These are phyloP conservation scores for Crypturellus tataupa DNA, from an alignment of 2,797 vertebrate species.

Conservation along the genomic window DNA sequence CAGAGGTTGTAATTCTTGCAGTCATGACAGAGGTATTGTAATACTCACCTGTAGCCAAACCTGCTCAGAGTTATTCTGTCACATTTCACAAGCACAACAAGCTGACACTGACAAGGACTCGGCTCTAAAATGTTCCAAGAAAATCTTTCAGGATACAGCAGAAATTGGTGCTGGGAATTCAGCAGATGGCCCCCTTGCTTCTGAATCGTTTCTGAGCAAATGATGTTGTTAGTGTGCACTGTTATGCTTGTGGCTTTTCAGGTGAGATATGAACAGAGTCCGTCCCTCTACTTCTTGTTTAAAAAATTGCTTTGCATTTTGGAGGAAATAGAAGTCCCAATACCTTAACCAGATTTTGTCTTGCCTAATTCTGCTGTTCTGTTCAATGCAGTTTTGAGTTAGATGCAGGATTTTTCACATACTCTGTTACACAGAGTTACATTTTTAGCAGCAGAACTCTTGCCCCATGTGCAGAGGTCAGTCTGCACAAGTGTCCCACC, in stretches of 20 bases:
- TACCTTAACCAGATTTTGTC: slow-evolving; percentile 30
- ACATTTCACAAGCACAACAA: not conserved
- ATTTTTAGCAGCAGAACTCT: not conserved
- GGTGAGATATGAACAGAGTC: slow-evolving; percentile 49
- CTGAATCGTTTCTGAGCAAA: slow-evolving; percentile 50
- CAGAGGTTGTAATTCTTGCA: not conserved
- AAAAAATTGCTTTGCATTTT: slow-evolving; percentile 46
- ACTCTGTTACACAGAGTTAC: not conserved
- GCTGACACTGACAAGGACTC: not conserved
- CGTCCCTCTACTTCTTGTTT: slow-evolving; percentile 16
- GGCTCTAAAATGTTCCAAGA: not conserved
- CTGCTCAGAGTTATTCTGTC: not conserved
- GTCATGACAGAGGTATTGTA: not conserved
- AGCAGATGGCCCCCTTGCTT: slow-evolving; percentile 74
- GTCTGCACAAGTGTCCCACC: not conserved
- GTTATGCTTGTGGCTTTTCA: slow-evolving; percentile 55
- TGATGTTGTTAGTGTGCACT: slow-evolving; percentile 32
- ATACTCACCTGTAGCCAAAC: not conserved
- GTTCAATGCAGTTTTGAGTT: slow-evolving; percentile 47
- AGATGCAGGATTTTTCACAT: slow-evolving; percentile 47
- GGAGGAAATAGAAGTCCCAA: not conserved
- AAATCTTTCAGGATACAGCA: not conserved
- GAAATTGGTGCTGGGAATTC: slow-evolving; percentile 53
- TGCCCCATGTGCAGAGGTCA: not conserved
- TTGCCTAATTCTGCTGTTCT: slow-evolving; percentile 22